A percentile compares a stretch with the other conserved stretches of the same genome.
Evolutionary conservation across 2,888 invertebrate genomes (phyloP).

Genomic region (Leptopterna dolabrata): DNA sequence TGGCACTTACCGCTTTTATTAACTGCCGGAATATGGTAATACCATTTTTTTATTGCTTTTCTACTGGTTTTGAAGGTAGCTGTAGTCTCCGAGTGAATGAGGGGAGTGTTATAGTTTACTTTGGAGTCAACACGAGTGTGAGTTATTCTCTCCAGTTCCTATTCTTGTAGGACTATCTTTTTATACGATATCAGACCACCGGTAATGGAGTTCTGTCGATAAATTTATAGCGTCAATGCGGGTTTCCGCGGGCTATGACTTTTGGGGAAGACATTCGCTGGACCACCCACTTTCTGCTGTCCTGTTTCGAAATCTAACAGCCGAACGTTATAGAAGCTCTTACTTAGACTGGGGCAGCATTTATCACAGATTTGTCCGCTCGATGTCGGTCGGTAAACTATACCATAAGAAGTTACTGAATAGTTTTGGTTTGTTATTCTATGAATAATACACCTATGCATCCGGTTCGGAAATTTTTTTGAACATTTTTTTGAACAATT

Average conservation of each 20-base stretch:
- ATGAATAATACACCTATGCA: too few species aligned
- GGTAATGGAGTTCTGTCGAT: background rate
- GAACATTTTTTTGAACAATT: too few species aligned
- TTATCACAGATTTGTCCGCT: too few species aligned
- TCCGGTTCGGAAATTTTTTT: too few species aligned
- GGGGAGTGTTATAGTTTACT: slow-evolving; percentile 9
- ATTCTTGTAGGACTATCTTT: slow-evolving; percentile 4
- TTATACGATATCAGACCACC: background rate
- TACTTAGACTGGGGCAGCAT: too few species aligned
- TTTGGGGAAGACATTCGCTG: background rate
- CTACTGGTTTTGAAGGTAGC: slow-evolving; percentile 17
- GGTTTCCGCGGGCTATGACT: background rate
- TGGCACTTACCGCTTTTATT: slow-evolving; percentile 44
- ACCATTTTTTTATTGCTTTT: slow-evolving; percentile 29
- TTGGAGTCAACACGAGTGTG: background rate
- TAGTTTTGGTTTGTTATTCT: too few species aligned
- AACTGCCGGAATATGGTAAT: slow-evolving; percentile 49
- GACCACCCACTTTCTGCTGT: background rate
- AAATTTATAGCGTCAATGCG: slow-evolving; percentile 17
- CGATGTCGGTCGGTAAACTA: too few species aligned
- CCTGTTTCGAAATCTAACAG: too few species aligned
- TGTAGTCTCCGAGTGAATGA: background rate
- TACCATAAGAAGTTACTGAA: too few species aligned
- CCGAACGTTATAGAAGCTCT: too few species aligned
- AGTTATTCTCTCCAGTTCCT: background rate